A percentile compares a stretch with the other conserved stretches of the same genome.
phyloP scores from a whole-genome alignment of 2,888 invertebrate species.

The Zeuzera pyrina region DNA sequence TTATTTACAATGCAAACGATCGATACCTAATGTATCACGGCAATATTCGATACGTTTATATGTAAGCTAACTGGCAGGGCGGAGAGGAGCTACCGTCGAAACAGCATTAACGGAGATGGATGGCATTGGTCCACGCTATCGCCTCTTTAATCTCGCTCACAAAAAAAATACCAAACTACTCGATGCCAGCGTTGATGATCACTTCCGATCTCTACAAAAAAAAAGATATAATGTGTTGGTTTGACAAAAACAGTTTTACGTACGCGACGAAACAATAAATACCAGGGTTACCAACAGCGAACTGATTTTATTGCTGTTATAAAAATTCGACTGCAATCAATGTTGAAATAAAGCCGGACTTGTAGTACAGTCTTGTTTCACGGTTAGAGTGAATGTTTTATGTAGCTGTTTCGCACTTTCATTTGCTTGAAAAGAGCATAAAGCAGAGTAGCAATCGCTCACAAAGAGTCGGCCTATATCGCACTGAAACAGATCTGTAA shows the following conservation, averaged over 20 bases:
- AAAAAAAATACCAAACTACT: slow-evolving; percentile 47
- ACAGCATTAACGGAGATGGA: slow-evolving; percentile 59
- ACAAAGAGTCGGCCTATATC: slow-evolving; percentile 28
- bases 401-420: slow-evolving; percentile 17
- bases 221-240: too few species aligned
- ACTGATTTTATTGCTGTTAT: slow-evolving; percentile 8
- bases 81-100: slow-evolving; percentile 38
- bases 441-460: slow-evolving; percentile 19
- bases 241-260: too few species aligned
- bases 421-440: slow-evolving; percentile 16
- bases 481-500: slow-evolving; percentile 38
- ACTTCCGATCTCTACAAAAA: too few species aligned
- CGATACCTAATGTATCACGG: slow-evolving; percentile 15
- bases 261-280: too few species aligned
- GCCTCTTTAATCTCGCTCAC: slow-evolving; percentile 58
- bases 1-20: slow-evolving; percentile 14
- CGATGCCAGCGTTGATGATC: slow-evolving; percentile 25
- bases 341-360: slow-evolving; percentile 3
- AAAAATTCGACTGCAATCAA: slow-evolving; percentile 9
- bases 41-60: slow-evolving; percentile 9
- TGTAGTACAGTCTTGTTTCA: slow-evolving; percentile 4
- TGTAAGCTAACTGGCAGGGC: slow-evolving; percentile 1
- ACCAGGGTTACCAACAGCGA: too few species aligned
- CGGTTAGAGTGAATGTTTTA: slow-evolving; percentile 12
- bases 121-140: slow-evolving; percentile 45